Evolutionary conservation across 2,888 invertebrate species (phyloP).

Genomic region (Hirtodrosophila alboralis): DNA sequence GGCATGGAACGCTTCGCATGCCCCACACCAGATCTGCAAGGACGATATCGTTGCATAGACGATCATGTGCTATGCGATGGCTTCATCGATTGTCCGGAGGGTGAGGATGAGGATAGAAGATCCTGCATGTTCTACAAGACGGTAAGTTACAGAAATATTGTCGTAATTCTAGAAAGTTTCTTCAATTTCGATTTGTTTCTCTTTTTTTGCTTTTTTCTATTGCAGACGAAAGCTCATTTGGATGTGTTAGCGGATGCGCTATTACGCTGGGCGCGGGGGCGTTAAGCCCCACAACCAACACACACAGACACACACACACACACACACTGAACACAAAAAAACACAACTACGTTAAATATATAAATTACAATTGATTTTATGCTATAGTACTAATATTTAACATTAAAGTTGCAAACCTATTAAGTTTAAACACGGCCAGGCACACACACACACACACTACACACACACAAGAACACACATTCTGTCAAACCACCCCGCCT

Average conservation of each 20-base stretch:
- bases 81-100: slow-evolving; percentile 96
- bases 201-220: slow-evolving; percentile 65
- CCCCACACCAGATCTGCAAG: slow-evolving; percentile 95
- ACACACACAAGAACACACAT: slow-evolving; percentile 20
- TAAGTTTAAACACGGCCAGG: slow-evolving; percentile 61
- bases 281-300: slow-evolving; percentile 86
- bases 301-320: slow-evolving; percentile 26
- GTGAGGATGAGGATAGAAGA: slow-evolving; percentile 96
- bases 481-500: slow-evolving; percentile 52
- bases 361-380: slow-evolving; percentile 65
- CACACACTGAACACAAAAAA: slow-evolving; percentile 36
- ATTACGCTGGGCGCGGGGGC: slow-evolving; percentile 96
- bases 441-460: slow-evolving; percentile 29
- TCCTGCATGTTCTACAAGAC: slow-evolving; percentile 99
- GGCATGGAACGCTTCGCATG: slow-evolving; percentile 98
- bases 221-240: slow-evolving; percentile 97
- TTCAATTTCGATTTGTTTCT: not conserved
- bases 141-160: slow-evolving; percentile 88
- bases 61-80: slow-evolving; percentile 97
- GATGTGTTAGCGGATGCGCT: slow-evolving; percentile 97
- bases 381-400: slow-evolving; percentile 30
- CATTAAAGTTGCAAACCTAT: slow-evolving; percentile 39
- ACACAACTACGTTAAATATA: slow-evolving; percentile 57
- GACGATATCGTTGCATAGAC: slow-evolving; percentile 97
- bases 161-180: not conserved